Conservation (phyloP, 2,797 vertebrate genomes). For the Aphelocoma californica region DNA sequence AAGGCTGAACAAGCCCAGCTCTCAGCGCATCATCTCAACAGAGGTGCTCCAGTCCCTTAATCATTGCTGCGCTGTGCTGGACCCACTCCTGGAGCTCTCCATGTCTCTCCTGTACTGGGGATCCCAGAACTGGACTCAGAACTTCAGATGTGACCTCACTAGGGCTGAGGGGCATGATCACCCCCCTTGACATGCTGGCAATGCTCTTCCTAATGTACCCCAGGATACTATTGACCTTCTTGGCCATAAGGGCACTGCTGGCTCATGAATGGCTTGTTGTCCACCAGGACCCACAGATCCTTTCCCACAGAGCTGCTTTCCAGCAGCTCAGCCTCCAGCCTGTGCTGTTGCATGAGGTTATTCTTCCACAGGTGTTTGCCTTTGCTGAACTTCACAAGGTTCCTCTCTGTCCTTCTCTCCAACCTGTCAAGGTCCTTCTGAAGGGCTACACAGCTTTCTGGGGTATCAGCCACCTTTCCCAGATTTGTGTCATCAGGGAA, state of each 20-base stretch:
- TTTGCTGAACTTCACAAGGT: background rate
- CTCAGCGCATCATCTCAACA: fast-evolving
- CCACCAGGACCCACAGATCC: background rate
- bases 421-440: background rate
- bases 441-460: background rate
- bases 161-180: background rate
- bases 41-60: background rate
- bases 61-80: background rate
- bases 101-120: background rate
- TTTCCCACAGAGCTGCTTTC: background rate
- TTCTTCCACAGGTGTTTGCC: background rate
- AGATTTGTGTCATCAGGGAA: background rate
- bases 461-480: background rate
- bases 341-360: background rate
- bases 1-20: background rate
- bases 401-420: background rate
- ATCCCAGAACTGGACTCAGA: background rate
- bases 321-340: background rate
- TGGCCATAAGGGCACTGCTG: background rate
- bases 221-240: background rate
- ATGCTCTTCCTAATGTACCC: background rate
- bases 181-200: background rate
- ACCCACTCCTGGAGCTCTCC: background rate
- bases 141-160: background rate
- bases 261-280: background rate